A percentile compares a stretch with the other conserved stretches of the same genome.
Conservation (phyloP, 2,888 invertebrate genomes). For the Aleiodes leptofemur region DNA sequence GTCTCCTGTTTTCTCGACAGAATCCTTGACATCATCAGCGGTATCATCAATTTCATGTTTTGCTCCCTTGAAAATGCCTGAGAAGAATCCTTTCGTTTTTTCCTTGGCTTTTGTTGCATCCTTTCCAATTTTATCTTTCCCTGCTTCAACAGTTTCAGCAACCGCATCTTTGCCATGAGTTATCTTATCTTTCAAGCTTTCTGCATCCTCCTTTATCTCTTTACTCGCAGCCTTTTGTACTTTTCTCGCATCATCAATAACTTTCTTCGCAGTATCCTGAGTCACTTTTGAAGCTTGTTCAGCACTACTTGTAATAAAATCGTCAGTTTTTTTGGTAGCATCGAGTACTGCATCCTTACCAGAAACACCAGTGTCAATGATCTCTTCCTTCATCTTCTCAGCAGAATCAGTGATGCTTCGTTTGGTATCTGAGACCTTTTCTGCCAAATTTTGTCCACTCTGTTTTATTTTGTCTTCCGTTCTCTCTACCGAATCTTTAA, state of each 20-base stretch:
- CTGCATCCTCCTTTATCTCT: conserved; percentile 51
- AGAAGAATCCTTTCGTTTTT: conserved; percentile 60
- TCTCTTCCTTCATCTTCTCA: no score
- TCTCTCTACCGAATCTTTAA: conserved; percentile 54
- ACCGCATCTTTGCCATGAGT: conserved; percentile 49
- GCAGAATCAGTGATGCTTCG: conserved; percentile 37
- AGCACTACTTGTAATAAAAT: not conserved
- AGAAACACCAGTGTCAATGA: no score
- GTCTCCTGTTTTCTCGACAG: conserved; percentile 56
- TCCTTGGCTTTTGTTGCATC: conserved; percentile 34
- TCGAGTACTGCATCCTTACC: no score
- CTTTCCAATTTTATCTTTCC: conserved; percentile 47
- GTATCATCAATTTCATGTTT: conserved; percentile 59
- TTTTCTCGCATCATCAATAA: conserved; percentile 10
- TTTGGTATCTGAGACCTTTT: conserved; percentile 45
- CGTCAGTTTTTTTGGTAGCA: not conserved
- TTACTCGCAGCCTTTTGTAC: conserved; percentile 53
- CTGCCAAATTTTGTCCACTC: conserved; percentile 57
- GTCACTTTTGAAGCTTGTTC: not conserved
- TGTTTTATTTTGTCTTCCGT: conserved; percentile 52
- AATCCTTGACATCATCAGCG: conserved; percentile 57
- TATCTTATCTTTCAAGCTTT: conserved; percentile 43
- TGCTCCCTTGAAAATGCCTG: conserved; percentile 61
- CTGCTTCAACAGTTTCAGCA: conserved; percentile 46
- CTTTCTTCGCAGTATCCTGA: not conserved